phyloP scores from a whole-genome alignment of 2,888 invertebrate species.

The Sinopyrophorus schimmeli region DNA sequence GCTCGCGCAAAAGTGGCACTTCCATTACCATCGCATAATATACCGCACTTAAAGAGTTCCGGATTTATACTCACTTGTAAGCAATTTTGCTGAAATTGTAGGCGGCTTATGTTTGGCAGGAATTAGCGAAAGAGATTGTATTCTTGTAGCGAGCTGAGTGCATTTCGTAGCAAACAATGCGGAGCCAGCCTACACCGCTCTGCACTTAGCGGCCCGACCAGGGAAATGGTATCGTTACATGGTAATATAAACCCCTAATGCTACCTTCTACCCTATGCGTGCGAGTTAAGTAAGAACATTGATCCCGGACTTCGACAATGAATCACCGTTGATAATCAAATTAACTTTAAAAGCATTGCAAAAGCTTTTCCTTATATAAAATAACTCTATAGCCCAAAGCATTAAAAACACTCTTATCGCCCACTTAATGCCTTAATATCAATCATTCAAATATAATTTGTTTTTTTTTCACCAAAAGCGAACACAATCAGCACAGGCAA shows the following conservation, averaged over 20 bases:
- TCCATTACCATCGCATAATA: conserved; percentile 24
- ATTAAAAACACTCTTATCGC: no score
- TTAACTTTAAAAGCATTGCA: conserved; percentile 49
- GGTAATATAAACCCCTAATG: conserved; percentile 41
- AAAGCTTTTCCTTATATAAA: conserved; percentile 47
- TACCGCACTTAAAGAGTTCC: conserved; percentile 29
- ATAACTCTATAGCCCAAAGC: no score
- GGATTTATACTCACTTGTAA: conserved; percentile 28
- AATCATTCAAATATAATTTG: no score
- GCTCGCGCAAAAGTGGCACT: conserved; percentile 18
- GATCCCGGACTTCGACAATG: conserved; percentile 46
- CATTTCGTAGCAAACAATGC: conserved; percentile 49
- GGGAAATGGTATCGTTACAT: conserved; percentile 40
- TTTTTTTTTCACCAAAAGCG: no score
- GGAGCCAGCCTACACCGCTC: conserved; percentile 46
- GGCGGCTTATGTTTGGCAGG: conserved; percentile 34
- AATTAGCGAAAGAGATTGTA: conserved; percentile 39
- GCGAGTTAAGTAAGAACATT: conserved; percentile 37
- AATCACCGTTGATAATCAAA: conserved; percentile 50
- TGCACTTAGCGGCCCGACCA: conserved; percentile 47
- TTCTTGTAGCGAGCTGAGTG: conserved; percentile 41
- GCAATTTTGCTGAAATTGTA: conserved; percentile 30
- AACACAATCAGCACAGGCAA: no score
- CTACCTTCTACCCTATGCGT: conserved; percentile 33
- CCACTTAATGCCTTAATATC: no score